Evolutionary conservation across 2,888 invertebrate species (phyloP).

Genomic region (Ernsta delagoae): DNA sequence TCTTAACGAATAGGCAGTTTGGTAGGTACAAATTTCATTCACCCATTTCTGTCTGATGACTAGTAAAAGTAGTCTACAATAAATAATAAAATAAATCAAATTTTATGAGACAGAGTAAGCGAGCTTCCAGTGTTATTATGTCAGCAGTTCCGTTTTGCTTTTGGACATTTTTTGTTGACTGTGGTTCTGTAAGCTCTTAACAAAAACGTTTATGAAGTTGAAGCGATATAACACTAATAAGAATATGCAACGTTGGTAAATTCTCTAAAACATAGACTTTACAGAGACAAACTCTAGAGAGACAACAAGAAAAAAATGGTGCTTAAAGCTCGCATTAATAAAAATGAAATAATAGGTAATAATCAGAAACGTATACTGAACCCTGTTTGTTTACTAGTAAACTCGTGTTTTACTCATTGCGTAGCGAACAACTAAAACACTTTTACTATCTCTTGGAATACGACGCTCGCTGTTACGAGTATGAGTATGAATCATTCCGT

Average conservation of each 20-base stretch:
- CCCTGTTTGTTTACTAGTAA: constrained; percentile 5
- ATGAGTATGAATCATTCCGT: constrained; percentile 43
- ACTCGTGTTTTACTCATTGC: constrained; percentile 46
- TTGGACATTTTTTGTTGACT: constrained; percentile 15
- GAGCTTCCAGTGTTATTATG: constrained; percentile 20
- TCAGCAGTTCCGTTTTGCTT: constrained; percentile 7
- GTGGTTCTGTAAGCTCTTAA: constrained; percentile 3
- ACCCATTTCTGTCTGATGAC: background rate
- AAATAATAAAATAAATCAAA: constrained; percentile 2
- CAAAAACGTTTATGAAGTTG: background rate
- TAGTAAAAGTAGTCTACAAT: constrained; percentile 4
- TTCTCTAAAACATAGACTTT: too few species aligned
- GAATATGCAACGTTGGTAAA: too few species aligned
- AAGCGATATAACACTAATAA: too few species aligned
- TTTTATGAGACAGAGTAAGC: constrained; percentile 6
- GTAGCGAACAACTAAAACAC: constrained; percentile 52
- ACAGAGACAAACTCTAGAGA: too few species aligned
- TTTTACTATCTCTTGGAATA: constrained; percentile 68
- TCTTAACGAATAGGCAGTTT: too few species aligned
- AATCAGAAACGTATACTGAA: constrained; percentile 6
- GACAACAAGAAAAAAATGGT: too few species aligned
- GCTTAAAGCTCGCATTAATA: background rate
- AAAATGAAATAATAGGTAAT: background rate
- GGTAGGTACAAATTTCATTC: background rate
- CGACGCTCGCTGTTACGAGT: constrained; percentile 46